phyloP scores from a whole-genome alignment of 2,113 vertebrate species.

The Pachycephala philippinensis region DNA sequence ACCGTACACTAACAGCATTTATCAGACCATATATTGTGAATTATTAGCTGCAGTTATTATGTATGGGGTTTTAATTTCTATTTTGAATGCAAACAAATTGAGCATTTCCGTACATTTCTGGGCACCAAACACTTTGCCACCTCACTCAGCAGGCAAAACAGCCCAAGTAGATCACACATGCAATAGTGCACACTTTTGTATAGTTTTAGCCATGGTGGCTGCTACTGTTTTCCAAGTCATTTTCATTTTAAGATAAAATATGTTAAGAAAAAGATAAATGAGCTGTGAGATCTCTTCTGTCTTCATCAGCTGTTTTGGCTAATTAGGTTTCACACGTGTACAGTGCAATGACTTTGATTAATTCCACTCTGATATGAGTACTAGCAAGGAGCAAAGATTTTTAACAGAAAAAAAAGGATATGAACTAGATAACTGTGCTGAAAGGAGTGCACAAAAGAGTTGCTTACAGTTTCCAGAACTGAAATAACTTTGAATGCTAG shows the following conservation, averaged over 20 bases:
- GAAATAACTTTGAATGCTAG: neutral
- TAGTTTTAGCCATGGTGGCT: neutral
- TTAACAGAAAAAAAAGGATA: neutral
- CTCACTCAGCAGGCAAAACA: neutral
- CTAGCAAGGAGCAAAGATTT: neutral
- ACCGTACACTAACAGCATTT: neutral
- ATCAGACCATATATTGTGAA: neutral
- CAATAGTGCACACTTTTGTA: neutral
- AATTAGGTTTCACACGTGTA: neutral
- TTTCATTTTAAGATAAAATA: neutral
- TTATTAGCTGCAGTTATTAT: neutral
- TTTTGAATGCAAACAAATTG: neutral
- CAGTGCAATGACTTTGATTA: neutral
- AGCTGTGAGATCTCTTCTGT: neutral
- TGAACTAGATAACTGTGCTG: neutral
- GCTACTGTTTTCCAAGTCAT: neutral
- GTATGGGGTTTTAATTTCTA: neutral
- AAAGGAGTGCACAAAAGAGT: neutral
- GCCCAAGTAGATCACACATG: neutral
- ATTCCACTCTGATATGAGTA: neutral
- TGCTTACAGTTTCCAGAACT: neutral
- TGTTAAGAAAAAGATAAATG: conserved; percentile 3
- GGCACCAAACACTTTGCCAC: neutral
- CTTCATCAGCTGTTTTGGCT: conserved; percentile 13
- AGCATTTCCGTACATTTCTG: neutral